These are phyloP conservation scores for Ceratina japonica DNA, from an alignment of 1,140 invertebrate species.

Conservation along the genomic window DNA sequence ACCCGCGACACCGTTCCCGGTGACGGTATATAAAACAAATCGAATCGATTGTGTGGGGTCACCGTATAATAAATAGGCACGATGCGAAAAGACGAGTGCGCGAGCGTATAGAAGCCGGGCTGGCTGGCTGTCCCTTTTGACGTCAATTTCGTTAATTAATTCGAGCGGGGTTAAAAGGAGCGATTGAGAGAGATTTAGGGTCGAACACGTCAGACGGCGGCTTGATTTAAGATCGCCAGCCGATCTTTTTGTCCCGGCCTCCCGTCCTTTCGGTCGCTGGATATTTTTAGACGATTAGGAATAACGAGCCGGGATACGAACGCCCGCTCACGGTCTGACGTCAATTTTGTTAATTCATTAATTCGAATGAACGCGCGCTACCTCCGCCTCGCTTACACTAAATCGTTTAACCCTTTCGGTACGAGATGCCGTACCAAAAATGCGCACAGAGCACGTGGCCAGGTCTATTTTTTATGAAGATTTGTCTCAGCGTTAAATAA, in stretches of 20 bases:
- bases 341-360: conserved; percentile 60
- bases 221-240: conserved; percentile 8
- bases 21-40: no score
- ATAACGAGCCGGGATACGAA: no score
- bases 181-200: not conserved
- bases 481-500: no score
- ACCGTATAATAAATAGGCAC: not conserved
- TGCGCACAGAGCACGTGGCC: no score
- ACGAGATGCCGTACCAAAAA: no score
- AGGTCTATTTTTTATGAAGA: no score
- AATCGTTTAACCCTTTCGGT: conserved; percentile 1
- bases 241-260: conserved; percentile 10
- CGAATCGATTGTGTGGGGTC: no score
- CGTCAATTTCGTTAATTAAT: conserved; percentile 58
- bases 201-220: not conserved
- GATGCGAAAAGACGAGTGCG: not conserved
- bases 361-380: conserved; percentile 33
- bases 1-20: no score
- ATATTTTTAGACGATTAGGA: conserved; percentile 48
- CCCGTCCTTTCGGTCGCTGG: conserved; percentile 13
- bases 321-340: no score
- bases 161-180: conserved; percentile 19
- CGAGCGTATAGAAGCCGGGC: not conserved
- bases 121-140: conserved; percentile 6
- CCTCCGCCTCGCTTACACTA: not conserved